Conservation (phyloP, 2,888 invertebrate genomes). For the Eudasyphora cyanicolor region DNA sequence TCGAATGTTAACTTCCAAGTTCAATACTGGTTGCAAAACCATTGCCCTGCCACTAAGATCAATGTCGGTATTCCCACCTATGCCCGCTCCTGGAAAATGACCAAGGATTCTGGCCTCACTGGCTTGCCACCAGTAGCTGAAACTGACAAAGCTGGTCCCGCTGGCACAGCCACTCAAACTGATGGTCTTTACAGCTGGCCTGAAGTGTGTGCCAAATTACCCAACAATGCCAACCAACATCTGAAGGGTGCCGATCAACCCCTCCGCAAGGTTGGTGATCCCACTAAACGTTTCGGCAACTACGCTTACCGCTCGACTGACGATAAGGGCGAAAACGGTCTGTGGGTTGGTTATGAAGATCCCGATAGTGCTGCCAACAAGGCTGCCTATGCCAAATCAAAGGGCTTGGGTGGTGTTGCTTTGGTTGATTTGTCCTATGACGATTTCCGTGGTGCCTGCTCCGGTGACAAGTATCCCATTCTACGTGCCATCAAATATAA, state of each 20-base stretch:
- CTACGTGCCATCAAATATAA: conserved; percentile 87
- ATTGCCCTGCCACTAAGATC: conserved; percentile 84
- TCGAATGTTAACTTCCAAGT: conserved; percentile 86
- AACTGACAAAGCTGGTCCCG: conserved; percentile 86
- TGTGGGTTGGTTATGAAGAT: conserved; percentile 92
- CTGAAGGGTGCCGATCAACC: conserved; percentile 84
- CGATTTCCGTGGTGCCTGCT: conserved; percentile 91
- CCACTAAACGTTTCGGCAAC: conserved; percentile 89
- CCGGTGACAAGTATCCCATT: conserved; percentile 89
- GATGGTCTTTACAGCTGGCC: conserved; percentile 89
- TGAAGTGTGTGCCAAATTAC: conserved; percentile 89
- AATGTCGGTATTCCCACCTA: conserved; percentile 87
- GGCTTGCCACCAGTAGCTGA: conserved; percentile 88
- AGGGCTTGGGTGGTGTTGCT: conserved; percentile 89
- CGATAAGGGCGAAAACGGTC: conserved; percentile 84
- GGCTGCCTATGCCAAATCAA: conserved; percentile 86
- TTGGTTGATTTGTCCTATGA: conserved; percentile 88
- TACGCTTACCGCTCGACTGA: conserved; percentile 89
- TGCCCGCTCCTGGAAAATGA: conserved; percentile 89
- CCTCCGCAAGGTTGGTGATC: conserved; percentile 88
- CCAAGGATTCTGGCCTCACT: conserved; percentile 86
- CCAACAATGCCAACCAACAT: conserved; percentile 83
- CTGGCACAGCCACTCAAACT: conserved; percentile 86
- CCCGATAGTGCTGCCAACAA: conserved; percentile 90
- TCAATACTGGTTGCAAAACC: conserved; percentile 83